Percentiles rank a stretch among this genome's conserved stretches.
These are phyloP conservation scores for Helicoverpa zea DNA, from an alignment of 1,140 invertebrate genomes.

Conservation along the genomic window DNA sequence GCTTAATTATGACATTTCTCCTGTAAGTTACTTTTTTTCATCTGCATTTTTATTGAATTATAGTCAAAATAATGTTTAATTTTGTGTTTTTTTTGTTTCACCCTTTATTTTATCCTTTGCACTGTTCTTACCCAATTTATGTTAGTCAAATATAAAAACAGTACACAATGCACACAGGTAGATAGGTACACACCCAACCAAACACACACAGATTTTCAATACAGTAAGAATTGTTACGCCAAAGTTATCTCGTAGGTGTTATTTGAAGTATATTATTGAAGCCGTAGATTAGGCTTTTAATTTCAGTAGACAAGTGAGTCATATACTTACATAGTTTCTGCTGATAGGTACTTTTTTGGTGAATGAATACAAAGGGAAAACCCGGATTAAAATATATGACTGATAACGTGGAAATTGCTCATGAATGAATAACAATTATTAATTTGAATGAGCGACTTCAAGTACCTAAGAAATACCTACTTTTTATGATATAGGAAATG, in stretches of 20 bases:
- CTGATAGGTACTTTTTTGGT: not conserved
- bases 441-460: not conserved
- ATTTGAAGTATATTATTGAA: no score
- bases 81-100: constrained; percentile 77
- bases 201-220: not conserved
- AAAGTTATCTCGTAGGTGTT: no score
- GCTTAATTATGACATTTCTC: constrained; percentile 85
- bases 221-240: not conserved
- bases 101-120: constrained; percentile 46
- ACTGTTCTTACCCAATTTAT: no score
- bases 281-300: no score
- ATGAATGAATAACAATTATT: not conserved
- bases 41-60: constrained; percentile 87
- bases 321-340: no score
- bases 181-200: not conserved
- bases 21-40: constrained; percentile 85
- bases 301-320: no score
- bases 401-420: not conserved
- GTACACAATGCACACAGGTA: no score
- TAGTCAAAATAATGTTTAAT: constrained; percentile 85
- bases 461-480: no score
- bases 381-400: not conserved
- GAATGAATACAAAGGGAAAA: constrained; percentile 13
- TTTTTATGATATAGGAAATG: no score
- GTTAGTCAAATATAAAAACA: no score